Percentiles rank a stretch among this genome's conserved stretches.
Evolutionary conservation across 2,888 invertebrate genomes (phyloP).

Genomic region (Watsonalla binaria): DNA sequence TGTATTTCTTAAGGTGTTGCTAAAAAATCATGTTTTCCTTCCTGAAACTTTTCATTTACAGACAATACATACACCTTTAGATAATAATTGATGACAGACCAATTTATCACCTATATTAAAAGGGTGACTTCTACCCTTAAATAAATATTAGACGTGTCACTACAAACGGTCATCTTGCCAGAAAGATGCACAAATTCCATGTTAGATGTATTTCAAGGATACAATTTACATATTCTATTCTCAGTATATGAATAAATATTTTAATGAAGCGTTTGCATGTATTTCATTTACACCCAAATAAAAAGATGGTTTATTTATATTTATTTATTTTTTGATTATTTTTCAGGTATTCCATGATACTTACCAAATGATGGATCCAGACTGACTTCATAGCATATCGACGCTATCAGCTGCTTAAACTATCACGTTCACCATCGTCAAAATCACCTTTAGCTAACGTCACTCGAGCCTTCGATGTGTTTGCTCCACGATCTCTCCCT

Average conservation of each 20-base stretch:
- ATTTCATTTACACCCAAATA: slow-evolving; percentile 10
- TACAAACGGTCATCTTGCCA: slow-evolving; percentile 16
- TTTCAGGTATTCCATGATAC: background rate
- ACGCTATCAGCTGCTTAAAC: too few relatives aligned
- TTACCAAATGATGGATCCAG: background rate
- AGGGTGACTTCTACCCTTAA: background rate
- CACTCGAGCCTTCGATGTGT: too few relatives aligned
- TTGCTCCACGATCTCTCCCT: too few relatives aligned
- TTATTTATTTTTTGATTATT: too few relatives aligned
- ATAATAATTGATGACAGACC: too few relatives aligned
- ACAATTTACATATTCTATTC: slow-evolving; percentile 50
- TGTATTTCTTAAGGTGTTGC: too few relatives aligned
- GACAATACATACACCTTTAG: too few relatives aligned
- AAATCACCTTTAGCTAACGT: too few relatives aligned
- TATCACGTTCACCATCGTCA: too few relatives aligned
- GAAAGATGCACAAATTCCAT: slow-evolving; percentile 36
- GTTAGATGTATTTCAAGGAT: slow-evolving; percentile 22
- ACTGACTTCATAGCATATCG: too few relatives aligned
- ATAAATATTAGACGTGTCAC: background rate
- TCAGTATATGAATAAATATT: slow-evolving; percentile 68
- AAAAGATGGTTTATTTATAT: background rate
- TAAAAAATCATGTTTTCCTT: too few relatives aligned
- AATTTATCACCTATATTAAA: background rate
- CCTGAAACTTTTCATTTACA: too few relatives aligned
- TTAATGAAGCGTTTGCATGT: slow-evolving; percentile 35